Percentiles rank a stretch among this genome's conserved stretches.
Conservation (phyloP, 2,797 vertebrate species). For the Cygnus olor region DNA sequence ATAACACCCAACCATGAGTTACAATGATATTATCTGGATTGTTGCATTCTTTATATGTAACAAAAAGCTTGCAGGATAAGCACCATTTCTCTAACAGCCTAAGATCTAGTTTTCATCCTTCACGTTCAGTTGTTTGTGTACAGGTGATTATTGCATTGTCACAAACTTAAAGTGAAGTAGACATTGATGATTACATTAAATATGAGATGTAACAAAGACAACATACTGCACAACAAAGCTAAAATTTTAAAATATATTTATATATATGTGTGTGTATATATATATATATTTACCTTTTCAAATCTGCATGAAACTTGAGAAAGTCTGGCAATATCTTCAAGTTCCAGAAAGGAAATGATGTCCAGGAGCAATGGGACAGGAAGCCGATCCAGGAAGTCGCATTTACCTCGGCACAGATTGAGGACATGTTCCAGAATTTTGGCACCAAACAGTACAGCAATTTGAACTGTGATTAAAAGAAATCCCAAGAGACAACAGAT, state of each 20-base stretch:
- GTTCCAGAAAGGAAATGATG: slow-evolving; percentile 84
- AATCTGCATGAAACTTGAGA: slow-evolving; percentile 82
- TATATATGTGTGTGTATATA: too few species aligned
- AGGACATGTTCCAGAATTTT: slow-evolving; percentile 79
- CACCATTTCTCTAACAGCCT: background rate
- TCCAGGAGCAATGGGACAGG: slow-evolving; percentile 82
- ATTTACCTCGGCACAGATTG: slow-evolving; percentile 83
- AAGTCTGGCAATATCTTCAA: slow-evolving; percentile 85
- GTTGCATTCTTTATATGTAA: background rate
- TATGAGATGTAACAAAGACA: background rate
- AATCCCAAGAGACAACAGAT: slow-evolving; percentile 19
- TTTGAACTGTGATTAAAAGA: slow-evolving; percentile 77
- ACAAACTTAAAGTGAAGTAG: background rate
- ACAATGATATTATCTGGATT: background rate
- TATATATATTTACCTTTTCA: slow-evolving; percentile 73
- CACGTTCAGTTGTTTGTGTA: background rate
- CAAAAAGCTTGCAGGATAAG: background rate
- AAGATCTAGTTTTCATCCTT: background rate
- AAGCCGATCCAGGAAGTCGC: slow-evolving; percentile 85
- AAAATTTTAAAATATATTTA: background rate
- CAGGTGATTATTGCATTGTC: background rate
- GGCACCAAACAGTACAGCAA: slow-evolving; percentile 80
- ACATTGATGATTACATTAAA: background rate
- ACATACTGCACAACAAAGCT: background rate
- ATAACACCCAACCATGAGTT: background rate